Percentiles rank a stretch among this genome's conserved stretches.
Evolutionary conservation across 2,113 vertebrate species (phyloP).

Genomic region (Varanus salvator): DNA sequence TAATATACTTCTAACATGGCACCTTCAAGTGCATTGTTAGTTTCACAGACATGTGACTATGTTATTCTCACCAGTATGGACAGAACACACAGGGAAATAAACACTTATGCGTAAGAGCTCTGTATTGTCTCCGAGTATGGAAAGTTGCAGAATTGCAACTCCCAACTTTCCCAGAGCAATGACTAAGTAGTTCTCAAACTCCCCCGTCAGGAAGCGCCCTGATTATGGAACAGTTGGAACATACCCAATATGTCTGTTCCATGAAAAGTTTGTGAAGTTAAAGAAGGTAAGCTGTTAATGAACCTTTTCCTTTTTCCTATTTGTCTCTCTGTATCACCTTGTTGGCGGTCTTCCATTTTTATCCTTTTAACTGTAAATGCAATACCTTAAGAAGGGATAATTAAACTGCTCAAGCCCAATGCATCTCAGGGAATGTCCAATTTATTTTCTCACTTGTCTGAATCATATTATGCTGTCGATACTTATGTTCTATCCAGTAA

Average conservation of each 20-base stretch:
- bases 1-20: too few relatives aligned
- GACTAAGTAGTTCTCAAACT: not conserved
- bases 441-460: constrained; percentile 50
- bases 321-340: constrained; percentile 53
- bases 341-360: constrained; percentile 59
- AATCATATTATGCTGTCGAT: constrained; percentile 54
- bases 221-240: not conserved
- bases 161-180: not conserved
- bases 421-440: constrained; percentile 55
- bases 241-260: constrained; percentile 40
- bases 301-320: constrained; percentile 45
- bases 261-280: constrained; percentile 57
- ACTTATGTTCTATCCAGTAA: constrained; percentile 63
- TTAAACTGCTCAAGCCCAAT: constrained; percentile 55
- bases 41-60: too few relatives aligned
- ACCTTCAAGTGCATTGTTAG: too few relatives aligned
- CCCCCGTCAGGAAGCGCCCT: not conserved
- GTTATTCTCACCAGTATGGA: too few relatives aligned
- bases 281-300: constrained; percentile 47
- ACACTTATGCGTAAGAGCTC: too few relatives aligned
- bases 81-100: too few relatives aligned
- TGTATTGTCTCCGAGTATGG: not conserved
- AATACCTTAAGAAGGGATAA: constrained; percentile 66
- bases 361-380: constrained; percentile 61
- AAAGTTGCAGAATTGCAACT: not conserved